Conservation (phyloP, 2,113 vertebrate genomes). For the Chunga burmeisteri region DNA sequence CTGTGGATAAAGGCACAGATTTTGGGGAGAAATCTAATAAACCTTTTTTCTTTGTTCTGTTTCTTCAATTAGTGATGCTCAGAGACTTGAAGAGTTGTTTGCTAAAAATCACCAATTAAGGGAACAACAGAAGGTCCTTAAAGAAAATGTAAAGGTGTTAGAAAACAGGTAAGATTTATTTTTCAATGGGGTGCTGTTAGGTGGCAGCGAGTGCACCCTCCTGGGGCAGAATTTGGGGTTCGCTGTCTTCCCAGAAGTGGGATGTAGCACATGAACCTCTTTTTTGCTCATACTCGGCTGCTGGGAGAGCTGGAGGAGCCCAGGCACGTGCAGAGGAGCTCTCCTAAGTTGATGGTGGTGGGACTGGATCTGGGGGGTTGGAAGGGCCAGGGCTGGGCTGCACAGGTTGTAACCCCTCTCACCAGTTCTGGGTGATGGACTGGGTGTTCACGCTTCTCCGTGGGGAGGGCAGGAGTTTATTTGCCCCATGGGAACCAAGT, state of each 20-base stretch:
- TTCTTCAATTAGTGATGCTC: conserved; percentile 79
- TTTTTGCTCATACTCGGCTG: background rate
- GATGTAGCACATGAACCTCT: background rate
- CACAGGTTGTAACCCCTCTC: fast-evolving
- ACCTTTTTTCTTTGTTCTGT: background rate
- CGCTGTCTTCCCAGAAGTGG: background rate
- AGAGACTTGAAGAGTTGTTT: conserved; percentile 91
- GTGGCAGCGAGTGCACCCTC: fast-evolving
- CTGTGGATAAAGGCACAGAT: background rate
- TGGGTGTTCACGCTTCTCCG: fast-evolving
- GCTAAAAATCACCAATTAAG: conserved; percentile 91
- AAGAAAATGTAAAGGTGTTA: conserved; percentile 90
- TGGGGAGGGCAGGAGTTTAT: background rate
- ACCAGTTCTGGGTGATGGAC: background rate
- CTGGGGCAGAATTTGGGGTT: background rate
- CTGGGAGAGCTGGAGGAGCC: background rate
- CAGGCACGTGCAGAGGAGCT: fast-evolving
- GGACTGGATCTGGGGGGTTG: background rate
- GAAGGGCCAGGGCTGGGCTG: background rate
- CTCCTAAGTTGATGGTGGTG: background rate
- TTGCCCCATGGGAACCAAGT: background rate
- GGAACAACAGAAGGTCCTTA: conserved; percentile 89
- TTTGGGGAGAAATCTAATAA: background rate
- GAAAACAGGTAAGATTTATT: conserved; percentile 86
- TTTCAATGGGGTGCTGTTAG: background rate